Conservation (phyloP, 2,113 vertebrate species). For the Parus major region DNA sequence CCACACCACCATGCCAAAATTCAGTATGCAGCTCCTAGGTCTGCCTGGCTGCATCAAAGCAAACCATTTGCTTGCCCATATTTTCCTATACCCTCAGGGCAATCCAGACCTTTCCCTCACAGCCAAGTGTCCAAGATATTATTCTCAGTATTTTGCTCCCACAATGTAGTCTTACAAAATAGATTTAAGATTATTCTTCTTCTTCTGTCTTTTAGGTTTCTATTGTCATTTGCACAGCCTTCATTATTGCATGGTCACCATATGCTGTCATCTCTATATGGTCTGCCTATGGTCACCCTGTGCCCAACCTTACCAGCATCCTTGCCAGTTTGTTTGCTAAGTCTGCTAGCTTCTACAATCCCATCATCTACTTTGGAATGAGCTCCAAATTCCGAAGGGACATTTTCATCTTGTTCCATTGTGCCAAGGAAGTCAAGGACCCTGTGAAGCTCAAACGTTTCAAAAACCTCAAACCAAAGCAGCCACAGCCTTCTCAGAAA, state of each 20-base stretch:
- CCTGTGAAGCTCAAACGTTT: conserved; percentile 78
- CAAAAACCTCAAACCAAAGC: conserved; percentile 76
- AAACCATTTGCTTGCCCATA: not conserved
- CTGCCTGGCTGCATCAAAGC: not conserved
- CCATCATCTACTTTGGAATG: conserved; percentile 86
- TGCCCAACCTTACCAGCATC: conserved; percentile 81
- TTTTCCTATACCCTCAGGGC: not conserved
- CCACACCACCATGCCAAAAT: not conserved
- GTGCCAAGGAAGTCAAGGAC: conserved; percentile 69
- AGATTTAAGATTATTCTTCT: not conserved
- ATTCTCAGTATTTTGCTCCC: not conserved
- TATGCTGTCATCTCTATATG: conserved; percentile 86
- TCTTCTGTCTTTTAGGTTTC: conserved; percentile 72
- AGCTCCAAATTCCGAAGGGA: conserved; percentile 84
- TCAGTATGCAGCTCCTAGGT: not conserved
- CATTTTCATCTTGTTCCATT: conserved; percentile 73
- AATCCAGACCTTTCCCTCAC: not conserved
- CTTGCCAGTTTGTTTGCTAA: conserved; percentile 83
- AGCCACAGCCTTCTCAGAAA: conserved; percentile 54
- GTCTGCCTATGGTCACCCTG: conserved; percentile 79
- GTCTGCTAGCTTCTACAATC: conserved; percentile 85
- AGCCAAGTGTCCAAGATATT: not conserved
- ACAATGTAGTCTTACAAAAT: not conserved
- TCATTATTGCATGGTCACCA: conserved; percentile 83
- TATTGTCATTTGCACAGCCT: conserved; percentile 82